These are phyloP conservation scores for Chiloscyllium plagiosum DNA, from an alignment of 2,113 vertebrate genomes.

Conservation along the genomic window DNA sequence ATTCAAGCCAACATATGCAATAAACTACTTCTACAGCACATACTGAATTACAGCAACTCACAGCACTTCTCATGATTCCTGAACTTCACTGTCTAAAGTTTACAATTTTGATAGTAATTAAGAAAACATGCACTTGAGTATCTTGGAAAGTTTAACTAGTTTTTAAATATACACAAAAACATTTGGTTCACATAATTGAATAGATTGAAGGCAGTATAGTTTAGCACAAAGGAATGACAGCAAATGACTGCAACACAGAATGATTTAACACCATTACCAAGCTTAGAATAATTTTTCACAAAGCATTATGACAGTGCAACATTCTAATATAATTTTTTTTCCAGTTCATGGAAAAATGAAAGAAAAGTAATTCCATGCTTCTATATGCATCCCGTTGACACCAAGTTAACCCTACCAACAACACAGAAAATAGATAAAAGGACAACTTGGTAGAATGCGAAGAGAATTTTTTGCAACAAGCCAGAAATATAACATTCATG, in stretches of 20 bases:
- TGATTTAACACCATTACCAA: neutral
- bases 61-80: neutral
- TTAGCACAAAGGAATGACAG: neutral
- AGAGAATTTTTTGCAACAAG: neutral
- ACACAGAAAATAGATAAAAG: neutral
- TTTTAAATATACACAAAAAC: conserved; percentile 2
- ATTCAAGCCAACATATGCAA: neutral
- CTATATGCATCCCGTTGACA: neutral
- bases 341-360: neutral
- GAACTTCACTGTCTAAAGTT: neutral
- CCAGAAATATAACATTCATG: neutral
- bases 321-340: neutral
- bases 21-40: neutral
- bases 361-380: neutral
- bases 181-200: conserved; percentile 16
- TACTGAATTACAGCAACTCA: neutral
- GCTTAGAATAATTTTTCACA: neutral
- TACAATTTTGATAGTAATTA: neutral
- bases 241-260: neutral
- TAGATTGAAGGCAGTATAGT: neutral
- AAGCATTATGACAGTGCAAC: conserved; percentile 18
- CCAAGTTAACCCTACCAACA: neutral
- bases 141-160: neutral
- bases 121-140: neutral
- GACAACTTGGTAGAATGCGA: neutral